Percentiles rank a stretch among this genome's conserved stretches.
Conservation (phyloP, 2,113 vertebrate species). For the Notarius quadriscutis region DNA sequence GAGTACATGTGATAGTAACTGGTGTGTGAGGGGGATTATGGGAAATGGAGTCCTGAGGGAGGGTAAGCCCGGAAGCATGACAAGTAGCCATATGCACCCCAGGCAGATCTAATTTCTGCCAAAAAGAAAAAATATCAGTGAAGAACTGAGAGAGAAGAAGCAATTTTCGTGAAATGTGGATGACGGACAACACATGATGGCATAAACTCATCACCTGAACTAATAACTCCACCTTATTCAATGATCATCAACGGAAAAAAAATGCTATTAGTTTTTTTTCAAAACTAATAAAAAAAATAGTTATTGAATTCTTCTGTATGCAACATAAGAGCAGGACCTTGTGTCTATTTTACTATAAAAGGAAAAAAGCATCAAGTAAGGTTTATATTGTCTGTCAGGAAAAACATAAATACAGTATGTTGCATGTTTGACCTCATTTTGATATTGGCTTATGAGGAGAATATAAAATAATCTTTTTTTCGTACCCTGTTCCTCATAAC, state of each 20-base stretch:
- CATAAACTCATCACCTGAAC: too few species aligned
- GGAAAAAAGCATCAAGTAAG: neutral
- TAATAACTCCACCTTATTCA: neutral
- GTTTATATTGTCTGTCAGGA: neutral
- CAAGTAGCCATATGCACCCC: too few species aligned
- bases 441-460: conserved; percentile 68
- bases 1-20: too few species aligned
- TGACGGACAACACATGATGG: too few species aligned
- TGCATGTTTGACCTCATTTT: conserved; percentile 66
- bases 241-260: neutral
- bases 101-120: too few species aligned
- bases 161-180: too few species aligned
- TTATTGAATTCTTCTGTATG: neutral
- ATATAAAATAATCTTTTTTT: conserved; percentile 54
- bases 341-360: neutral
- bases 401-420: neutral
- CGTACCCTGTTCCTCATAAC: conserved; percentile 64
- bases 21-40: too few species aligned
- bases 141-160: too few species aligned
- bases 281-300: neutral
- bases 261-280: neutral
- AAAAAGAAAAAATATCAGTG: too few species aligned
- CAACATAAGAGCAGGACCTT: neutral
- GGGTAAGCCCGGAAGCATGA: too few species aligned
- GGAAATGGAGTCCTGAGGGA: too few species aligned